Percentiles rank a stretch among this genome's conserved stretches.
Evolutionary conservation across 2,888 invertebrate species (phyloP).

Genomic region (Acrobasis consociella): DNA sequence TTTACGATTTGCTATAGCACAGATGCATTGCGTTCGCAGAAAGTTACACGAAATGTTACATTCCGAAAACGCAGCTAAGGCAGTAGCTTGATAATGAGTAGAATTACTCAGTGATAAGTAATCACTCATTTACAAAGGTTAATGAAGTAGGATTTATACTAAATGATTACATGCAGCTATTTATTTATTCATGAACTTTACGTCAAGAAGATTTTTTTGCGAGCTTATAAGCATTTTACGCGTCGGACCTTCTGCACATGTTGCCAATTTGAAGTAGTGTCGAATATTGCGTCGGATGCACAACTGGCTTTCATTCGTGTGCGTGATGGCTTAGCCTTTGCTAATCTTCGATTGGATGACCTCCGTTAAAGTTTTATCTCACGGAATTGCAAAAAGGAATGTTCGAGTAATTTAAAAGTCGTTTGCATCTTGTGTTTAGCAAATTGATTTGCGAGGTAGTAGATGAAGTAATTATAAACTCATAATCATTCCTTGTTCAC

Average conservation of each 20-base stretch:
- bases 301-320: background rate
- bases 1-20: slow-evolving; percentile 22
- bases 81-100: no score
- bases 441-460: background rate
- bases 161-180: no score
- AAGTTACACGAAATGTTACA: background rate
- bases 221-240: no score
- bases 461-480: background rate
- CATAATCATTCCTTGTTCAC: background rate
- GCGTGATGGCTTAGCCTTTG: background rate
- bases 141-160: no score
- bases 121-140: no score
- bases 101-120: no score
- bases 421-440: background rate
- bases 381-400: background rate
- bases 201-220: no score
- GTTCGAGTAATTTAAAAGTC: background rate
- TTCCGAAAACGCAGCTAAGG: background rate
- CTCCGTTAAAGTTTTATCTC: background rate
- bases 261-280: background rate
- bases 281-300: background rate
- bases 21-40: background rate
- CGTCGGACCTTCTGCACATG: no score
- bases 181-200: no score
- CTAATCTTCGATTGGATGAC: background rate